phyloP scores from a whole-genome alignment of 2,888 invertebrate genomes.

The Nephrocerus scutellatus region DNA sequence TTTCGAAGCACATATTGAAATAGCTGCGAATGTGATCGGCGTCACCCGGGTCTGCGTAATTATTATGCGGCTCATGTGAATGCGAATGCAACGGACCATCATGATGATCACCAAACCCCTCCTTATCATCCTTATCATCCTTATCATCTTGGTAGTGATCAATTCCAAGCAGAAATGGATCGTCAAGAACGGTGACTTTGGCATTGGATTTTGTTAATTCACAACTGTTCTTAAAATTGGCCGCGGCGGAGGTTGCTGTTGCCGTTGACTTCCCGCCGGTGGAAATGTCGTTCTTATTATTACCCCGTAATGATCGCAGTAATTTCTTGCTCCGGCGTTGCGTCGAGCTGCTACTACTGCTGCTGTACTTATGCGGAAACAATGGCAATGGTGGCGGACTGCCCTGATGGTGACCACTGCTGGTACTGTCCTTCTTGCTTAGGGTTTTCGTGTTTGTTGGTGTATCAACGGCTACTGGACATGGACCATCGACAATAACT shows the following conservation, averaged over 20 bases:
- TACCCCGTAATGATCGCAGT: constrained; percentile 39
- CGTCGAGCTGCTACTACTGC: too few relatives aligned
- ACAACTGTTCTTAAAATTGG: background rate
- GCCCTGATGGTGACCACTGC: constrained; percentile 7
- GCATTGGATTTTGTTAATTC: constrained; percentile 41
- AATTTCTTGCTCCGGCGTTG: constrained; percentile 37
- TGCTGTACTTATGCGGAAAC: too few relatives aligned
- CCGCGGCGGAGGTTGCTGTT: too few relatives aligned
- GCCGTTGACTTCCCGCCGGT: too few relatives aligned
- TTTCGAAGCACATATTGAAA: constrained; percentile 30
- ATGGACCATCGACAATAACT: too few relatives aligned
- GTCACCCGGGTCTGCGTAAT: constrained; percentile 21
- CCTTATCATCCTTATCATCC: constrained; percentile 28
- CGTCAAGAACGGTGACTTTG: constrained; percentile 46
- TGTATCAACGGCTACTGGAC: too few relatives aligned
- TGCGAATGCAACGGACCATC: too few relatives aligned
- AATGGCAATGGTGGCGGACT: too few relatives aligned
- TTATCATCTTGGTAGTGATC: constrained; percentile 21
- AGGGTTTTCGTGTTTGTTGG: too few relatives aligned
- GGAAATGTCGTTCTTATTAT: constrained; percentile 32
- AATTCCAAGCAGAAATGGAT: constrained; percentile 46
- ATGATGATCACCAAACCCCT: constrained; percentile 40
- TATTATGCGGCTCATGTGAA: constrained; percentile 26
- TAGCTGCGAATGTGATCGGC: constrained; percentile 39
- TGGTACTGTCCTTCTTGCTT: too few relatives aligned